Base-by-base conservation (phyloP, 1,140 invertebrate genomes). In the Pseudomyrmex cubaensis region DNA sequence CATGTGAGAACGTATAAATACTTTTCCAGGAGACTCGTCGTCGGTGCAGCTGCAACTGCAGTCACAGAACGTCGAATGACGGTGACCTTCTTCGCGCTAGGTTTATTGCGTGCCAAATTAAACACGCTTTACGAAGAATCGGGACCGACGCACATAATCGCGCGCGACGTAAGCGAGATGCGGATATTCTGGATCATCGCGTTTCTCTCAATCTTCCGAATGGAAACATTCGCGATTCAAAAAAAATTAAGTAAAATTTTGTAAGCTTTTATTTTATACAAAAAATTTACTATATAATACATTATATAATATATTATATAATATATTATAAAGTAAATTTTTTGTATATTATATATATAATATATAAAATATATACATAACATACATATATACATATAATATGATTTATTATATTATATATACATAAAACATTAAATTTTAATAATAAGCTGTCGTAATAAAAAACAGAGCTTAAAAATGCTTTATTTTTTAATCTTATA, bases 81-180 rank as follows among this genome's bases (percentile, higher is more conserved):
- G 9, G 15, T 48, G 35, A 17, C 20, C 44, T 78, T 78, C 44
- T 57, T 70, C 44, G 64, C 4, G 54, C 12, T 13, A 25, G 20
- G 67, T 72, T 80, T 50, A 80, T 80, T 54, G 66, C 76, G 66
- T 61, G 22, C 66, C 54, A 80, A 80, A 80, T 72, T 80, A 80
- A 72, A 61, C 46, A 44, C 54, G 57, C 54, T 72, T 59, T 72
- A 69, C 76, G 52, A 22, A 69, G 76, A 80, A 72, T 17, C 46
- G 10, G 44, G 44, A 22, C n/a, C 61, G 64, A 69, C 17, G 64
- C 44, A 25, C 12, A 59, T 77, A 77, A 77, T 77, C 50, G n/a
- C 7, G 13, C 50, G n/a, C 54, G 1, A 7, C 35, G 35, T 48
- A 48, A 10, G 54, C 48, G 22, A 66, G 56, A 70, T 54, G 44